Base-by-base conservation (phyloP, 2,797 vertebrate species). In the Botia kubotai region DNA sequence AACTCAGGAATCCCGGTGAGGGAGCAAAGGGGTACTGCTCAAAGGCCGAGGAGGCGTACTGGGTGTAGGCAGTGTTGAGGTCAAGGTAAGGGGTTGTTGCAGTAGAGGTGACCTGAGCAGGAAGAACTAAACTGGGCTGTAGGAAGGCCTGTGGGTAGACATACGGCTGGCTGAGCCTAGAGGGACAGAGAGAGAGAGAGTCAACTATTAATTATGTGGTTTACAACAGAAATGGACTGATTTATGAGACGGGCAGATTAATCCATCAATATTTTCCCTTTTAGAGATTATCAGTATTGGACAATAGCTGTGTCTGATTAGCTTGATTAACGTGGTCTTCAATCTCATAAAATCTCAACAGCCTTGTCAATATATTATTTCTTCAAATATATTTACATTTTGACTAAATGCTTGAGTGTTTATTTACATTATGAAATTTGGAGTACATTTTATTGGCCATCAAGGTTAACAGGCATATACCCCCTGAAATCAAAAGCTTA, bases 11-110 rank as follows among this genome's bases (percentile, higher is more conserved):
- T 1, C 96, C 91, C 0, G 96, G 97, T 0, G 97, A 98, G 63
- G 95, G 92, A 5, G 96, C 91, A 7, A 96, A 99, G 0, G 97
- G 96, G 89, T 97, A 97, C 93, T 96, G 97, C 83, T 98, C 97
- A 0, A 95, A 95, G 89, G 94, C 91, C 23, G 96, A 90, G 1
- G 95, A 91, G 82, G 95, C 91, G 80, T 96, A 99, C 88, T 96
- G 97, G 65, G 95, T 89, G n/a, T 97, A 98, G 91, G 95, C 91
- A 0, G 96, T 88, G 13, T 91, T 92, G 92, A 97, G 98, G 90
- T 98, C 97, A 65, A 98, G 92, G 91, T 97, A 98, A 7, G 96
- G 96, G n/a, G 95, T 95, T 3, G 93, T 85, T 82, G 97, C 91
- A 0, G 92, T 75, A 10, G 97, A 94, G 52, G 95, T 93, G 82